A percentile compares a stretch with the other conserved stretches of the same genome.
These are phyloP conservation scores for Chrosomus eos DNA, from an alignment of 2,797 vertebrate species.

Conservation along the genomic window DNA sequence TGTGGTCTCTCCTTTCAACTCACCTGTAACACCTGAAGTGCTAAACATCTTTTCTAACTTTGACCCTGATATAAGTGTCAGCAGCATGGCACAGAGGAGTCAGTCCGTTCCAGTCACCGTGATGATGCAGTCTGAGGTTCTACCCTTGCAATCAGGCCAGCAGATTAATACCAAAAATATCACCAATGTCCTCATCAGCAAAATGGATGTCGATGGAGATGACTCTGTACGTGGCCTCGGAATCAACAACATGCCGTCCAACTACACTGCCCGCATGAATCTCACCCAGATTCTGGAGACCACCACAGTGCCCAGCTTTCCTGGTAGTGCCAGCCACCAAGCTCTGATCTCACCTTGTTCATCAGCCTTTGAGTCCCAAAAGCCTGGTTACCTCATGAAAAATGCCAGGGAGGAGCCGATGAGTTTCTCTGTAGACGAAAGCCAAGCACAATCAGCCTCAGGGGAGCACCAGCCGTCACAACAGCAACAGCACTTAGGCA, in stretches of 20 bases:
- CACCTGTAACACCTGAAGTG: slow-evolving; percentile 86
- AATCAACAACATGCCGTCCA: slow-evolving; percentile 89
- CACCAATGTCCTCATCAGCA: slow-evolving; percentile 89
- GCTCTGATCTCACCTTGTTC: slow-evolving; percentile 83
- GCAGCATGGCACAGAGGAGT: slow-evolving; percentile 93
- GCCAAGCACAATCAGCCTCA: slow-evolving; percentile 83
- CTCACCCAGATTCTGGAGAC: slow-evolving; percentile 97
- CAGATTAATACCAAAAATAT: slow-evolving; percentile 88
- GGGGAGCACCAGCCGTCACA: slow-evolving; percentile 73
- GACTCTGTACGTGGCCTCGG: slow-evolving; percentile 89
- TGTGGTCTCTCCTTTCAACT: slow-evolving; percentile 87
- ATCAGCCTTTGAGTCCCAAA: slow-evolving; percentile 86
- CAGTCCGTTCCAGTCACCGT: slow-evolving; percentile 95
- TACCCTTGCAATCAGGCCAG: slow-evolving; percentile 77
- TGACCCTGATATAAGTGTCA: slow-evolving; percentile 81
- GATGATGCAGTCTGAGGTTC: slow-evolving; percentile 97
- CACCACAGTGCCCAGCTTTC: slow-evolving; percentile 73
- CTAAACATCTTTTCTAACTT: slow-evolving; percentile 86
- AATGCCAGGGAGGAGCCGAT: slow-evolving; percentile 85
- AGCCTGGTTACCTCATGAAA: slow-evolving; percentile 90
- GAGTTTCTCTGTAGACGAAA: slow-evolving; percentile 83
- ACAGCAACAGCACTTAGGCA: slow-evolving; percentile 56
- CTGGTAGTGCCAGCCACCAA: slow-evolving; percentile 84
- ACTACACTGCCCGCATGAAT: slow-evolving; percentile 97
- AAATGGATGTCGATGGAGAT: slow-evolving; percentile 89